phyloP scores from a whole-genome alignment of 37 sponge, comb jelly and placozoan species.

The Oopsacas minuta region DNA sequence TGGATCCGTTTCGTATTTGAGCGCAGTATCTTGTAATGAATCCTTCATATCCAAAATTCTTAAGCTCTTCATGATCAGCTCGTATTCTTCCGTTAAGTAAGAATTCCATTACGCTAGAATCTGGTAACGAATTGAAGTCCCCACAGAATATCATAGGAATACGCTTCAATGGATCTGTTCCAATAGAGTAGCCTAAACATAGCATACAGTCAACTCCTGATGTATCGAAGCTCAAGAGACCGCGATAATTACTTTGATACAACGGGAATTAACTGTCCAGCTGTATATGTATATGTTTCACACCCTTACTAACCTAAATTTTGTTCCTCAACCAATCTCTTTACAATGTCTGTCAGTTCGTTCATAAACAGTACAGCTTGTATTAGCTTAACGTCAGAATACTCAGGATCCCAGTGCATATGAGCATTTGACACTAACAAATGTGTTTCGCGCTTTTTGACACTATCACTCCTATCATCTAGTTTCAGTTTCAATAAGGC shows the following conservation, averaged over 20 bases:
- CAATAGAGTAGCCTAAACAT: background rate
- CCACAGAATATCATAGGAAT: slow-evolving; percentile 77
- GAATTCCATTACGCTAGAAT: slow-evolving; percentile 86
- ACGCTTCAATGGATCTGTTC: slow-evolving; percentile 22
- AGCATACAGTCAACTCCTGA: no score
- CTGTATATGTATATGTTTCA: no score
- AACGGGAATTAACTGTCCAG: no score
- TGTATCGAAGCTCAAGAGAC: background rate
- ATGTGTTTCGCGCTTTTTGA: slow-evolving; percentile 36
- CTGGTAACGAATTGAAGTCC: slow-evolving; percentile 91
- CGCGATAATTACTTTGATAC: background rate
- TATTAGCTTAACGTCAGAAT: slow-evolving; percentile 81
- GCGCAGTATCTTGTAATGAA: slow-evolving; percentile 46
- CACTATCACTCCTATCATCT: background rate
- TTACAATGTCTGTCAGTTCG: slow-evolving; percentile 26
- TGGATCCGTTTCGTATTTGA: slow-evolving; percentile 24
- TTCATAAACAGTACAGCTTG: slow-evolving; percentile 54
- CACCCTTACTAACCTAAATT: background rate
- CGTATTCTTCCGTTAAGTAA: slow-evolving; percentile 51
- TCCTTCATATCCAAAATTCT: slow-evolving; percentile 57
- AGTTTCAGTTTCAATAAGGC: slow-evolving; percentile 40
- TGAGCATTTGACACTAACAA: slow-evolving; percentile 80
- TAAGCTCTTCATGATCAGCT: slow-evolving; percentile 61
- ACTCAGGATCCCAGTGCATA: slow-evolving; percentile 99
- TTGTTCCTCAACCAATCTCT: slow-evolving; percentile 10